Conservation (phyloP, 2,113 vertebrate genomes). For the Hydrolagus affinis region DNA sequence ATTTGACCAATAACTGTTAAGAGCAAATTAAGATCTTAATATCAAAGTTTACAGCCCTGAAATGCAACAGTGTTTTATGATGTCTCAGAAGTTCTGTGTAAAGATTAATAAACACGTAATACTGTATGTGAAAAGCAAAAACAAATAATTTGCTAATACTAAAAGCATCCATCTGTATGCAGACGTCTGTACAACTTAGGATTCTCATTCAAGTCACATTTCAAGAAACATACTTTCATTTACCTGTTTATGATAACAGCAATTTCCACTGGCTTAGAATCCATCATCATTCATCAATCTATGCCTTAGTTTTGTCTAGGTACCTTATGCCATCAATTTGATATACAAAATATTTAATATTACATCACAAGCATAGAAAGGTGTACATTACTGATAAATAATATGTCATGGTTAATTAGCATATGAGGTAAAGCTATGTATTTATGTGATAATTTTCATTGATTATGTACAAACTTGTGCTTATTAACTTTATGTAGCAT, state of each 20-base stretch:
- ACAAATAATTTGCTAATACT: not conserved
- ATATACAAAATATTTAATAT: too few species aligned
- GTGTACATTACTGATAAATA: not conserved
- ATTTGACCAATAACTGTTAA: not conserved
- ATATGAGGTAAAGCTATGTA: not conserved
- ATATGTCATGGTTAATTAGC: not conserved
- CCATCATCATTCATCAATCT: too few species aligned
- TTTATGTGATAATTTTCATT: not conserved
- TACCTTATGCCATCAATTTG: too few species aligned
- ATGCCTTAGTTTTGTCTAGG: too few species aligned
- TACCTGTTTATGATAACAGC: too few species aligned
- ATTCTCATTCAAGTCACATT: not conserved
- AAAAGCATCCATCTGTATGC: not conserved
- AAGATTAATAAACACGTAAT: not conserved
- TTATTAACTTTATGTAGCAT: not conserved
- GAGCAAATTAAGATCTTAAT: not conserved
- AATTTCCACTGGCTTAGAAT: too few species aligned
- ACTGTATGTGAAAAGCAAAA: not conserved
- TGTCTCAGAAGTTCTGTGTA: not conserved
- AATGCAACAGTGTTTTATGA: not conserved
- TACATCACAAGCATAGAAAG: too few species aligned
- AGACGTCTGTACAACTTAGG: not conserved
- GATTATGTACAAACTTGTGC: not conserved
- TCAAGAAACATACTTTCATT: too few species aligned
- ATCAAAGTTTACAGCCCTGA: not conserved